Percentiles rank a stretch among this genome's conserved stretches.
These are phyloP conservation scores for Scytalopus superciliaris DNA, from an alignment of 2,113 vertebrate species.

Conservation along the genomic window DNA sequence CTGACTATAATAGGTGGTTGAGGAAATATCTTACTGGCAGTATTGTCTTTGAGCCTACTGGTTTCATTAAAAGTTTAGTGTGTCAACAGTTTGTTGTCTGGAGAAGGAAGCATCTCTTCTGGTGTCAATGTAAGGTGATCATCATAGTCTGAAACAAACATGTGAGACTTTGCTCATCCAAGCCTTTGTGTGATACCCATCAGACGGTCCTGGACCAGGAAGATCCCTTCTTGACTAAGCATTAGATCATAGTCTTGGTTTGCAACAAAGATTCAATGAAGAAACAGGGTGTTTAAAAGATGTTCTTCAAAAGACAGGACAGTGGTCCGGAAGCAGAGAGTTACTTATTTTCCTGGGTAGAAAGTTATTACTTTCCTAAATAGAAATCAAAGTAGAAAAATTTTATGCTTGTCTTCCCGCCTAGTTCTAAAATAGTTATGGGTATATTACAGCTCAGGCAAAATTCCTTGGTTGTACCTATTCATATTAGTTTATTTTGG, in stretches of 20 bases:
- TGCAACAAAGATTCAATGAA: background rate
- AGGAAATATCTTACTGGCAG: slow-evolving; percentile 47
- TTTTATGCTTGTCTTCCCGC: background rate
- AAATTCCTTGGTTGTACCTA: background rate
- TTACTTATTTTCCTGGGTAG: background rate
- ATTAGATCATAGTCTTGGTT: background rate
- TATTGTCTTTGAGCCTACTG: slow-evolving; percentile 48
- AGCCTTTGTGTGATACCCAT: background rate
- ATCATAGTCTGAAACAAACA: slow-evolving; percentile 26
- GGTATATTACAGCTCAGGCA: background rate
- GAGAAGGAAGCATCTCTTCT: slow-evolving; percentile 13
- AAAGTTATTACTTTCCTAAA: background rate
- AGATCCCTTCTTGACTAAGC: background rate
- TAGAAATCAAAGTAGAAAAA: background rate
- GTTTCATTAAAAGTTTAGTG: slow-evolving; percentile 41
- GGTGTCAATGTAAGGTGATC: slow-evolving; percentile 41
- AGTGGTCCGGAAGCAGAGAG: background rate
- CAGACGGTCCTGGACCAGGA: background rate
- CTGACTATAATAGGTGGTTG: slow-evolving; percentile 9
- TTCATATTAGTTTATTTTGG: background rate
- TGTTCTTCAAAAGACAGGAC: background rate
- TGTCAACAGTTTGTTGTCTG: slow-evolving; percentile 61
- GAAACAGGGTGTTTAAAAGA: background rate
- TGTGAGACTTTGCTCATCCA: slow-evolving; percentile 32
- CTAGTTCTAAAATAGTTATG: background rate